Evolutionary conservation across 2,113 vertebrate species (phyloP), one percentile per base, ranked within the genome.

Genomic region (Dryoscopus gambensis): DNA sequence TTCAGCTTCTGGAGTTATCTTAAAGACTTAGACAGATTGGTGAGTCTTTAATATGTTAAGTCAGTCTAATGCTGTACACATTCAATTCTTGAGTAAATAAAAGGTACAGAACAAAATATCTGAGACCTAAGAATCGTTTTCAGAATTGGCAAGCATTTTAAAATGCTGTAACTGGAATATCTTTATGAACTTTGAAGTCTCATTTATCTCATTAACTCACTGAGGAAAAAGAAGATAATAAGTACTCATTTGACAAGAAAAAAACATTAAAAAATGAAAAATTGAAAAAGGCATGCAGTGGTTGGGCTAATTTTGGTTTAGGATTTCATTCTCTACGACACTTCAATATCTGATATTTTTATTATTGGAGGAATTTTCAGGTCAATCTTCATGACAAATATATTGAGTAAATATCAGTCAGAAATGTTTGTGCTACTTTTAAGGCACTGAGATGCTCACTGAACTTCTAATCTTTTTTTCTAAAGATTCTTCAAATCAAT

Each of bases 401-500:
- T 46, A 39, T 89, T 44, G 22, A 86, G 25, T 62, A 88, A 95
- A 81, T 28, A 74, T 74, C 62, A 95, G 15, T 62, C 39, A 93
- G 76, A 93, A 44, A 65, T 42, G 13, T 74, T 68, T 89, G 20
- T 83, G 33, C 13, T 63, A 64, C 64, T 88, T 80, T 79, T 49
- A 84, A 84, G 73, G 80, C 30, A 65, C 23, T 52, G 75, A 70
- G 39, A 50, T 87, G 7, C 8, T 91, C 52, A 35, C 65, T 64
- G n/a, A 82, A 85, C 30, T 67, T 88, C n/a, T 60, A 92, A 83
- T 49, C 7, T 81, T 80, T 31, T 64, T 94, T 93, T 21, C 44
- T 71, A 49, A 92, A 78, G 71, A 59, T 42, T 88, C 33, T 91
- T 90, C 86, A 92, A 91, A 95, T 97, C 80, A 97, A 89, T 94